Percentiles rank a stretch among this genome's conserved stretches.
Conservation (phyloP, 2,797 vertebrate genomes). For the Syncerus caffer region DNA sequence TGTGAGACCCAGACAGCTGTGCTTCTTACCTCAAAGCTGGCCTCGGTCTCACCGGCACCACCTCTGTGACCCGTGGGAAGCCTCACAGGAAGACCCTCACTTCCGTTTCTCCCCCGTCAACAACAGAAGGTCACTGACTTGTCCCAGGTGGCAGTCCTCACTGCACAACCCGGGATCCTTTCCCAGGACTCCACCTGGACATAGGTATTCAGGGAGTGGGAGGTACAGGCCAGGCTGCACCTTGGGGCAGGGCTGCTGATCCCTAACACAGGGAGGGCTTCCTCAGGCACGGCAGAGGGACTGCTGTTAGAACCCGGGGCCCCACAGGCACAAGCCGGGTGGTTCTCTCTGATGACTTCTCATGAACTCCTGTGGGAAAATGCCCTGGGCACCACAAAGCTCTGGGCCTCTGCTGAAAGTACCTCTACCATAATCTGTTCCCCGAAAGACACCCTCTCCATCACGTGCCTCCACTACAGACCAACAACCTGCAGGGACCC, state of each 20-base stretch:
- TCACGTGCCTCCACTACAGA: background rate
- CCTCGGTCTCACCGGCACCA: background rate
- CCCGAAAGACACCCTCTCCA: background rate
- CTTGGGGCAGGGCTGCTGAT: background rate
- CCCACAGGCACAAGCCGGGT: background rate
- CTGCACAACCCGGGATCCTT: background rate
- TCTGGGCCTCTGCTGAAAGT: background rate
- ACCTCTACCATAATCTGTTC: background rate
- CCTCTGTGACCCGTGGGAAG: background rate
- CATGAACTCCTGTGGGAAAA: background rate
- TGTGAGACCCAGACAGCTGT: background rate
- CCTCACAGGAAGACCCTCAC: background rate
- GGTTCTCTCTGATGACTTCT: background rate
- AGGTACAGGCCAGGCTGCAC: background rate
- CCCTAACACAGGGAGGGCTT: background rate
- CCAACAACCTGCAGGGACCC: background rate
- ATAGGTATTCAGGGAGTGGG: background rate
- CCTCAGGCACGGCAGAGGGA: background rate
- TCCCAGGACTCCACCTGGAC: background rate
- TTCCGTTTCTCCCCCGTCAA: background rate
- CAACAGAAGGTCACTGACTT: background rate
- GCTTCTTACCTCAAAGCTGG: background rate
- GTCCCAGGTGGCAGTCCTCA: background rate
- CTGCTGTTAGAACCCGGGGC: background rate
- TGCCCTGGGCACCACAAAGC: background rate